Evolutionary conservation across 2,113 vertebrate species (phyloP).

Genomic region (Tapirus terrestris): DNA sequence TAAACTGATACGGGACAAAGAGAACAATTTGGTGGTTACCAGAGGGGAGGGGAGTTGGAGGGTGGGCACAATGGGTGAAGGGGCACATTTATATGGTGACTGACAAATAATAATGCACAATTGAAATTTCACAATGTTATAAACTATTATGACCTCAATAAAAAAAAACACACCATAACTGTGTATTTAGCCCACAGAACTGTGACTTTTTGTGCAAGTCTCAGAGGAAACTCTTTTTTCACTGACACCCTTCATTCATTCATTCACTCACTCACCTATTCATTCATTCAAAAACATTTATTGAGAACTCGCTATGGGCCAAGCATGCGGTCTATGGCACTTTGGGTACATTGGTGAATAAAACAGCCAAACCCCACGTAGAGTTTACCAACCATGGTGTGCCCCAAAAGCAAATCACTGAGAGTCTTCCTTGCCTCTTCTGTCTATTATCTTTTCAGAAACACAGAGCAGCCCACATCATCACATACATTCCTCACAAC

Average conservation of each 20-base stretch:
- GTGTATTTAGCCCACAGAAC: not conserved
- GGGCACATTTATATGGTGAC: too few species aligned
- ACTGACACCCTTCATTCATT: not conserved
- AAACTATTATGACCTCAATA: too few species aligned
- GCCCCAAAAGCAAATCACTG: not conserved
- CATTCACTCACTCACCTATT: not conserved
- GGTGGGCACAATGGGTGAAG: too few species aligned
- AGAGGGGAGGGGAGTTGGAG: too few species aligned
- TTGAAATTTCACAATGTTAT: too few species aligned
- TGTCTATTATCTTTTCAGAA: not conserved
- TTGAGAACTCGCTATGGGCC: not conserved
- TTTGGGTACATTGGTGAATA: not conserved
- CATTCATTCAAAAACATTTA: not conserved
- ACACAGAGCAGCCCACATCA: not conserved
- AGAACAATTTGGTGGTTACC: too few species aligned
- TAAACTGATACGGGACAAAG: too few species aligned
- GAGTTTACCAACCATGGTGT: not conserved
- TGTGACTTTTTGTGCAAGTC: not conserved
- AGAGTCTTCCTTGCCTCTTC: not conserved
- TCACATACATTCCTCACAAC: not conserved
- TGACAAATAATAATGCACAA: too few species aligned
- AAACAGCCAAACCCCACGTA: not conserved
- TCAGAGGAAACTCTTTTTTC: slow-evolving; percentile 20
- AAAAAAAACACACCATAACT: not conserved
- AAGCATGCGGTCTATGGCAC: not conserved